Evolutionary conservation across 23 tunicate species (phyloP).

Genomic region (Styela clava): DNA sequence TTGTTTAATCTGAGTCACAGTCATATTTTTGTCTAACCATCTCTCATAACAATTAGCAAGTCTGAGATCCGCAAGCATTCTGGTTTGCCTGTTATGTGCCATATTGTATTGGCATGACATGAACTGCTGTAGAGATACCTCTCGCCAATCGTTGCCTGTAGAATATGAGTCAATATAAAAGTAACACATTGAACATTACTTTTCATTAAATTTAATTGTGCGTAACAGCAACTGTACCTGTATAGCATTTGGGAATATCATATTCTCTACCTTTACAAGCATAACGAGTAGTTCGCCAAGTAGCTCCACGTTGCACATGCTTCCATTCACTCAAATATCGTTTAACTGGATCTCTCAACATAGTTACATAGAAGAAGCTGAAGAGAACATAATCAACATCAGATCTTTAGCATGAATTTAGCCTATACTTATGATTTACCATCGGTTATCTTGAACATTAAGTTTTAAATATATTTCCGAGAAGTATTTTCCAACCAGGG

Average conservation of each 20-base stretch:
- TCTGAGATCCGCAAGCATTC: conserved; percentile 72
- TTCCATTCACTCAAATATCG: conserved; percentile 75
- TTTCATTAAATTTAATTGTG: no score
- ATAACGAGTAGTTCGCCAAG: conserved; percentile 53
- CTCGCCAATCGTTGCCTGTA: conserved; percentile 60
- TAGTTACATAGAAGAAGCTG: conserved; percentile 72
- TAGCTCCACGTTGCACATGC: conserved; percentile 88
- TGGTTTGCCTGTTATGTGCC: conserved; percentile 83
- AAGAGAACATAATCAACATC: background rate
- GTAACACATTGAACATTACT: no score
- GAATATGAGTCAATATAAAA: no score
- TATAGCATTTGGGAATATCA: conserved; percentile 30
- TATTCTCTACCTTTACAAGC: conserved; percentile 31
- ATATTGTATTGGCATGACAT: conserved; percentile 49
- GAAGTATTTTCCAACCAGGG: no score
- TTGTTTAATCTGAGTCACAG: background rate
- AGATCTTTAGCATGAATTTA: background rate
- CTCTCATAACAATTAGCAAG: conserved; percentile 44
- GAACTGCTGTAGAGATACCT: conserved; percentile 64
- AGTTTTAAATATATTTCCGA: no score
- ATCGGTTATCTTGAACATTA: background rate
- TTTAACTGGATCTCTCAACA: conserved; percentile 59
- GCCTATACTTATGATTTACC: background rate
- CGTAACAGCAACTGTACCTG: no score
- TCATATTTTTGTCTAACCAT: conserved; percentile 1